Evolutionary conservation across 2,113 vertebrate genomes (phyloP).

Genomic region (Columba livia): DNA sequence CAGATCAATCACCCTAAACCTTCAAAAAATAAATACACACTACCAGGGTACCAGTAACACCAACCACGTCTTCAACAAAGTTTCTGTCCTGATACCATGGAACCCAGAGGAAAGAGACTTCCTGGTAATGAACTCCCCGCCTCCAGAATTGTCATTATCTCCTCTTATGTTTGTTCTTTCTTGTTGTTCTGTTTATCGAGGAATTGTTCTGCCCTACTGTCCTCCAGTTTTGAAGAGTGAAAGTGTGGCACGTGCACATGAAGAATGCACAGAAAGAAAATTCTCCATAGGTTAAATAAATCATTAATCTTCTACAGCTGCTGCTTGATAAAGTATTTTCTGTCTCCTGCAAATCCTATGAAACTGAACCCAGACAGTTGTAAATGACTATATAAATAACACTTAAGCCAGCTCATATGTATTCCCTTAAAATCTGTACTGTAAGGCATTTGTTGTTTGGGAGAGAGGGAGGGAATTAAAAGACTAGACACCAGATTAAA

Average conservation of each 20-base stretch:
- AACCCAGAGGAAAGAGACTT: neutral
- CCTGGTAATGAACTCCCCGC: neutral
- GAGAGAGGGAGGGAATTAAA: slow-evolving; percentile 1
- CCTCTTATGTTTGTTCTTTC: neutral
- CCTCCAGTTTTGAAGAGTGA: neutral
- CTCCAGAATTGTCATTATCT: neutral
- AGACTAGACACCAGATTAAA: slow-evolving; percentile 37
- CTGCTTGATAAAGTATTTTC: slow-evolving; percentile 22
- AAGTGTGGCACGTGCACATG: neutral
- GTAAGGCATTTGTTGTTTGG: neutral
- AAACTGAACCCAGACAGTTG: slow-evolving; percentile 30
- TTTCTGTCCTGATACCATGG: neutral
- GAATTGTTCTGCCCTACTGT: neutral
- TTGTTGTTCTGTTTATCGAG: neutral
- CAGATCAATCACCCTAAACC: neutral
- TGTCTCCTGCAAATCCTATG: slow-evolving; percentile 10
- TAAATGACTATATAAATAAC: slow-evolving; percentile 41
- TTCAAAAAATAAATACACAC: neutral
- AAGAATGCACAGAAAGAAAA: slow-evolving; percentile 34
- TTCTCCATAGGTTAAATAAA: slow-evolving; percentile 21
- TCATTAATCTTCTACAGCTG: slow-evolving; percentile 14
- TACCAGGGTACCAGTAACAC: neutral
- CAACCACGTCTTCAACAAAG: neutral
- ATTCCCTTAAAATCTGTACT: slow-evolving; percentile 34
- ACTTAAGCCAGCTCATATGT: neutral